Conservation (phyloP, 1,140 invertebrate species). For the Diorhabda carinulata region DNA sequence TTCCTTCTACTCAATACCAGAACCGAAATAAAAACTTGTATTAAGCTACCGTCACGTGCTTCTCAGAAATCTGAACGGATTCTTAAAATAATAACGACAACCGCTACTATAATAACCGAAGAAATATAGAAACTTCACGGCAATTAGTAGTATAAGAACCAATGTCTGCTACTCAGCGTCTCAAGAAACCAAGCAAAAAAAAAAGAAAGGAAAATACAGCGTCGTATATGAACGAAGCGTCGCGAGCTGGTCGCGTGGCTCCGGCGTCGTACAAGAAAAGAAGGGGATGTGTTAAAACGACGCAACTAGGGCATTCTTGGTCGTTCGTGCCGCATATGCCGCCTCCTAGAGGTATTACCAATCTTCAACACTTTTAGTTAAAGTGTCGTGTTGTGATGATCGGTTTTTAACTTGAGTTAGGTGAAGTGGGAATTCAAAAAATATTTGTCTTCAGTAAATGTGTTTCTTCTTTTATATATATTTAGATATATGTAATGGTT, state of each 20-base stretch:
- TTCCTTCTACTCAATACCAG: no score
- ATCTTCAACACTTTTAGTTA: constrained; percentile 25
- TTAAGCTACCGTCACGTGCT: no score
- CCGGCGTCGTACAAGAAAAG: constrained; percentile 20
- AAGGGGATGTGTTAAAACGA: constrained; percentile 29
- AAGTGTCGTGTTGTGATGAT: constrained; percentile 4
- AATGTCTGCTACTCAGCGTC: neutral
- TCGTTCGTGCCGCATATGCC: constrained; percentile 25
- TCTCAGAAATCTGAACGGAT: neutral
- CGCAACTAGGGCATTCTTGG: constrained; percentile 30
- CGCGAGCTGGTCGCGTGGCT: constrained; percentile 17
- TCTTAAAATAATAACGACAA: neutral
- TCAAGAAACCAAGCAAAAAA: constrained; percentile 17
- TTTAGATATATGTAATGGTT: neutral
- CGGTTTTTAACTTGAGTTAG: neutral
- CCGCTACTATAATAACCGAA: neutral
- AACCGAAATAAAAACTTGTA: no score
- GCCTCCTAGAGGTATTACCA: constrained; percentile 26
- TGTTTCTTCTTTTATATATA: neutral
- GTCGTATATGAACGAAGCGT: constrained; percentile 9
- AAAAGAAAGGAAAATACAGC: constrained; percentile 10
- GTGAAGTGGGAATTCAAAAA: neutral
- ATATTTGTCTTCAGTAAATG: neutral
- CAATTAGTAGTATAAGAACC: constrained; percentile 1
- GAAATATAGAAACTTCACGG: neutral